Conservation (phyloP, 2,888 invertebrate genomes). For the Linnaemya vulpina region DNA sequence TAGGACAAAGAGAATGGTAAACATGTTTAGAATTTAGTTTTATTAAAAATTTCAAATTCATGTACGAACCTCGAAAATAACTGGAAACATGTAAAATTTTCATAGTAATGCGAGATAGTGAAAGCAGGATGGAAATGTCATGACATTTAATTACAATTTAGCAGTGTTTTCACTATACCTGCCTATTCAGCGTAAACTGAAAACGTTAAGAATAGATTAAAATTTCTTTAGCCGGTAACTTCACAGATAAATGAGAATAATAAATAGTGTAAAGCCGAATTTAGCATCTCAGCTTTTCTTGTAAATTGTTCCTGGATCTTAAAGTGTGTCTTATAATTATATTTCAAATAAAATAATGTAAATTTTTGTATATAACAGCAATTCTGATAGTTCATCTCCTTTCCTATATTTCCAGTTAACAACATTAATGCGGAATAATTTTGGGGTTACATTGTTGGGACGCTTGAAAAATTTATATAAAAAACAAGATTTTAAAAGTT, state of each 20-base stretch:
- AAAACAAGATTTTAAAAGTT: no score
- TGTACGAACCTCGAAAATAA: not conserved
- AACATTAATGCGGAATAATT: conserved; percentile 49
- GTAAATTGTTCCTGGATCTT: not conserved
- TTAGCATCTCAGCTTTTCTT: not conserved
- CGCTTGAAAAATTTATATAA: not conserved
- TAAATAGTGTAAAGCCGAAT: conserved; percentile 38
- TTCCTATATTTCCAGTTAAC: not conserved
- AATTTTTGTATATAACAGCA: conserved; percentile 18
- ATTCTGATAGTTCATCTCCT: conserved; percentile 11
- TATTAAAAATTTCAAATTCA: conserved; percentile 5
- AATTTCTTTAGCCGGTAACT: conserved; percentile 59
- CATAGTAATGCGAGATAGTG: not conserved
- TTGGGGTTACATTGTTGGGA: conserved; percentile 72
- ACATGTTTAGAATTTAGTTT: conserved; percentile 18
- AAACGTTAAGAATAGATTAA: conserved; percentile 18
- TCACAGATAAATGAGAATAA: conserved; percentile 30
- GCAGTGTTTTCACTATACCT: conserved; percentile 33
- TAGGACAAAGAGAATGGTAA: not conserved
- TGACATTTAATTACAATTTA: conserved; percentile 34
- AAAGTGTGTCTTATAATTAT: not conserved
- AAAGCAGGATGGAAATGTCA: conserved; percentile 28
- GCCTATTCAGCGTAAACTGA: conserved; percentile 14
- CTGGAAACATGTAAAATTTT: not conserved
- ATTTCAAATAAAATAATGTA: not conserved